Conservation (phyloP, 2,797 vertebrate species). For the Margarornis squamiger region DNA sequence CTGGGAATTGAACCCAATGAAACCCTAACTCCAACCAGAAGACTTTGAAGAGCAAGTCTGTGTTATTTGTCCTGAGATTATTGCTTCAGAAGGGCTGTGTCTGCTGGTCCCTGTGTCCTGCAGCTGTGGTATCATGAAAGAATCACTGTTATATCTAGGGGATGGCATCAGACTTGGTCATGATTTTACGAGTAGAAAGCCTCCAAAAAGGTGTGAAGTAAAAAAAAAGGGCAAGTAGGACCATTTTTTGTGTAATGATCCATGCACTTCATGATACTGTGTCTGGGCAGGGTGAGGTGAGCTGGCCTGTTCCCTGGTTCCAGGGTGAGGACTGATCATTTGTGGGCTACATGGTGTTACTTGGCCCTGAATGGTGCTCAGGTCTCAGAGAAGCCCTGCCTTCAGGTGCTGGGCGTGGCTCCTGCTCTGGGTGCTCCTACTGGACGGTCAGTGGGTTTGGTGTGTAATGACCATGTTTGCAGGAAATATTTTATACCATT, state of each 20-base stretch:
- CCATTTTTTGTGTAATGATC: not conserved
- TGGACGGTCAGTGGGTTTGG: not conserved
- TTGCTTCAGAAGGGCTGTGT: not conserved
- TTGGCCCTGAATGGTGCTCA: not conserved
- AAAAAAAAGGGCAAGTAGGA: not conserved
- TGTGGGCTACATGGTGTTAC: not conserved
- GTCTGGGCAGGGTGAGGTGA: not conserved
- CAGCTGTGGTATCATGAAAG: not conserved
- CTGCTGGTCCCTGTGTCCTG: not conserved
- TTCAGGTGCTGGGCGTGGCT: not conserved
- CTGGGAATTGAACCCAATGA: not conserved
- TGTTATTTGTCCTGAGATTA: not conserved
- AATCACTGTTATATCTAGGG: not conserved
- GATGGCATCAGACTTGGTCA: not conserved
- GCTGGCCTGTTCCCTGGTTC: not conserved
- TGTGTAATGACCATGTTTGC: not conserved
- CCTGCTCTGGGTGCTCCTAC: not conserved
- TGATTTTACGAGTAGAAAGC: not conserved
- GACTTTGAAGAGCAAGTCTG: not conserved
- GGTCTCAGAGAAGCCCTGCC: not conserved
- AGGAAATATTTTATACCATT: not conserved
- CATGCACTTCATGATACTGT: accelerated
- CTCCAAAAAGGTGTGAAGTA: not conserved
- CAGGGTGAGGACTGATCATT: not conserved
- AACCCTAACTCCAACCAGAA: not conserved